Evolutionary conservation across 2,113 vertebrate genomes (phyloP).

Genomic region (Telmatochromis sp.): DNA sequence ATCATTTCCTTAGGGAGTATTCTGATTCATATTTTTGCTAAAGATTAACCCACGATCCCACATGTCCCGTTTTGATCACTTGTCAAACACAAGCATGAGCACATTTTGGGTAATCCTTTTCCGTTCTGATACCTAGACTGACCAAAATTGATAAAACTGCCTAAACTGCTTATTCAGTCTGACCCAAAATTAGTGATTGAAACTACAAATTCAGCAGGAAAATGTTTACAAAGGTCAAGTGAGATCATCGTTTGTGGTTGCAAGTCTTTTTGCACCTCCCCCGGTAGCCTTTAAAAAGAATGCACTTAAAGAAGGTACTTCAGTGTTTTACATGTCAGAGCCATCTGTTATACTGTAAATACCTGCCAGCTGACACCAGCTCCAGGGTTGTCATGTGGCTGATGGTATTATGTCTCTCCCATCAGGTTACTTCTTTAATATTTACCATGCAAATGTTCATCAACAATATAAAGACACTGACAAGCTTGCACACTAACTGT

Average conservation of each 20-base stretch:
- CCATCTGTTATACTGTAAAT: not conserved
- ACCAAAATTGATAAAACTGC: not conserved
- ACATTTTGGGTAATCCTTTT: not conserved
- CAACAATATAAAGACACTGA: not conserved
- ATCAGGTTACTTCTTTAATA: not conserved
- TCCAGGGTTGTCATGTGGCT: not conserved
- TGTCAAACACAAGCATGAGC: not conserved
- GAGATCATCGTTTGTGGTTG: not conserved
- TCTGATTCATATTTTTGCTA: not conserved
- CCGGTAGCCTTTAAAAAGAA: not conserved
- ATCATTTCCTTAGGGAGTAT: not conserved
- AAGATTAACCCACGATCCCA: not conserved
- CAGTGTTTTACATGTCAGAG: not conserved
- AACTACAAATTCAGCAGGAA: rapidly evolving
- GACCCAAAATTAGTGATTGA: not conserved
- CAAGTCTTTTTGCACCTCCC: not conserved
- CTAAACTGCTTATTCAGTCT: not conserved
- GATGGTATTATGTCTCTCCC: not conserved
- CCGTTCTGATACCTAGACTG: not conserved
- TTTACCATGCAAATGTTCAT: not conserved
- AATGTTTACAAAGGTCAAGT: not conserved
- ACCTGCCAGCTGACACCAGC: not conserved
- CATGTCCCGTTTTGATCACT: rapidly evolving
- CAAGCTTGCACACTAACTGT: not conserved
- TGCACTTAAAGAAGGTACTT: not conserved